These are phyloP conservation scores for Triplophysa tibetana DNA, from an alignment of 2,113 vertebrate genomes.

Conservation along the genomic window DNA sequence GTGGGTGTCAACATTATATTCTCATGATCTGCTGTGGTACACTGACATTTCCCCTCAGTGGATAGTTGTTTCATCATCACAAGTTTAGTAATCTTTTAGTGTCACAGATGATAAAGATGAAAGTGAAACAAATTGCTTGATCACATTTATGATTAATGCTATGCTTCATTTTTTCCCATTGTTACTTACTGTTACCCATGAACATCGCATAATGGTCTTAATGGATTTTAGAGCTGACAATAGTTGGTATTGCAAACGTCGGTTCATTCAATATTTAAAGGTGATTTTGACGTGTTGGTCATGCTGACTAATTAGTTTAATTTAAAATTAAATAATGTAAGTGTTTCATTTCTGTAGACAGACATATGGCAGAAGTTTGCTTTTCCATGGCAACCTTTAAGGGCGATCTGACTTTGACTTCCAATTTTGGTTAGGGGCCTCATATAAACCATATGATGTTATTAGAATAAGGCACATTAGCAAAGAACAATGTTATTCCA, in stretches of 20 bases:
- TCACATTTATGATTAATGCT: background rate
- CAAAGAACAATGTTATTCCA: background rate
- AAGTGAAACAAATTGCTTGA: background rate
- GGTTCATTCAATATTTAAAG: background rate
- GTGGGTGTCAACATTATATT: background rate
- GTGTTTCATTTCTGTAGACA: background rate
- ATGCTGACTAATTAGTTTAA: no score
- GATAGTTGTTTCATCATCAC: background rate
- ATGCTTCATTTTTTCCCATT: background rate
- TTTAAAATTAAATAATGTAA: background rate
- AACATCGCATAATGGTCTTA: background rate
- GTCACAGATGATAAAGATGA: background rate
- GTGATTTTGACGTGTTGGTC: no score
- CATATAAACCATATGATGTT: background rate
- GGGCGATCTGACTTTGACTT: background rate
- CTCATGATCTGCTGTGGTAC: background rate
- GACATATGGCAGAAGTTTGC: background rate
- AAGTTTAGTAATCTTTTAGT: background rate
- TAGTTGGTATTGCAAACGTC: background rate
- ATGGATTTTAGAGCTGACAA: background rate
- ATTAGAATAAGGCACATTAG: background rate
- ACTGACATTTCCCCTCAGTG: background rate
- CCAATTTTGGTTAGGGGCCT: background rate
- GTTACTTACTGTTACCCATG: background rate
- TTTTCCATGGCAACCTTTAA: conserved; percentile 1